Evolutionary conservation across 2,888 invertebrate genomes (phyloP).

Genomic region (Malacosoma neustria): DNA sequence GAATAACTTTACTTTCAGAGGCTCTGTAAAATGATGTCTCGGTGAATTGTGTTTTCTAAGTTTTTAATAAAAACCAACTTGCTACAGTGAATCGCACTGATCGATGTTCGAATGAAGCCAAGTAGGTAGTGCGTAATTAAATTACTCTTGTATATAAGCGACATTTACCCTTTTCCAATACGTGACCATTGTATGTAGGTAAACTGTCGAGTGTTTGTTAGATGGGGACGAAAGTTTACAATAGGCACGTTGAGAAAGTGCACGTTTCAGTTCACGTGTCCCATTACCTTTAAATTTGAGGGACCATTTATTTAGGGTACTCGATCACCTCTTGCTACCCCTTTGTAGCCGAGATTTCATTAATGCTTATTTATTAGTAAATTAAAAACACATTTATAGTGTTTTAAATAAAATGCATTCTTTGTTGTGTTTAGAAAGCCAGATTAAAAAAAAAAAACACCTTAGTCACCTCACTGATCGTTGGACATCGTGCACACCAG

Average conservation of each 20-base stretch:
- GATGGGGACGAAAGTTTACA: slow-evolving; percentile 50
- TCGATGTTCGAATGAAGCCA: background rate
- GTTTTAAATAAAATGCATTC: too few relatives aligned
- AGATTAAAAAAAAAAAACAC: too few relatives aligned
- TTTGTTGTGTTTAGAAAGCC: too few relatives aligned
- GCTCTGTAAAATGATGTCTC: too few relatives aligned
- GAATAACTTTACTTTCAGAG: slow-evolving; percentile 23
- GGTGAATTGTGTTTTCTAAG: too few relatives aligned
- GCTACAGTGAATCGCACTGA: too few relatives aligned
- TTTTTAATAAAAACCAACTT: too few relatives aligned
- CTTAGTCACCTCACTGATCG: too few relatives aligned
- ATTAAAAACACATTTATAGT: too few relatives aligned
- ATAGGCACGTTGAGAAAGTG: slow-evolving; percentile 53
- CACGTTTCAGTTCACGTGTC: slow-evolving; percentile 52
- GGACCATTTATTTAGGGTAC: background rate
- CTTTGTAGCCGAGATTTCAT: too few relatives aligned
- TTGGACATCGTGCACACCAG: too few relatives aligned
- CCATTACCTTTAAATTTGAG: slow-evolving; percentile 26
- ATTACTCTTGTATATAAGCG: background rate
- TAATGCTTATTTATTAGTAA: too few relatives aligned
- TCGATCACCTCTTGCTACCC: background rate
- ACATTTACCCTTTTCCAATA: slow-evolving; percentile 25
- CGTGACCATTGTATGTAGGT: slow-evolving; percentile 35
- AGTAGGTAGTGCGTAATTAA: background rate
- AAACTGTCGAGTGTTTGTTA: slow-evolving; percentile 45